A percentile compares a stretch with the other conserved stretches of the same genome.
These are phyloP conservation scores for Hypselothyrea guttata DNA, from an alignment of 2,888 invertebrate species.

Conservation along the genomic window DNA sequence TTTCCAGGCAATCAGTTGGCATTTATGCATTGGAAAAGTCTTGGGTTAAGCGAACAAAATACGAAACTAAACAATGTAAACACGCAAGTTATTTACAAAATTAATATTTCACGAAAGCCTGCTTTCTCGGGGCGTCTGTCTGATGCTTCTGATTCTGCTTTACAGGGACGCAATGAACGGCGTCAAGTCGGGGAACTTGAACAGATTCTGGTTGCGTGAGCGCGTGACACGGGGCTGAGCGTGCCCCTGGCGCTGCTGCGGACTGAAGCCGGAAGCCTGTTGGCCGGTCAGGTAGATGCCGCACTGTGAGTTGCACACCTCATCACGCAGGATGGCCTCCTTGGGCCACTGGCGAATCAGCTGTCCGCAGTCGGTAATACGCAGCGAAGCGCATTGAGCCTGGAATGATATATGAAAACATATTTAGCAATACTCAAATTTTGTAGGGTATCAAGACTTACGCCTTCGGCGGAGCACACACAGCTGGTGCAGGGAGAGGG, in stretches of 20 bases:
- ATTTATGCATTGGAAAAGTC: constrained; percentile 53
- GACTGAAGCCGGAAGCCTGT: constrained; percentile 72
- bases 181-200: constrained; percentile 90
- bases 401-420: constrained; percentile 77
- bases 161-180: constrained; percentile 82
- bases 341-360: constrained; percentile 91
- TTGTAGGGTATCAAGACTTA: too few relatives aligned
- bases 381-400: constrained; percentile 94
- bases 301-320: constrained; percentile 95
- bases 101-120: constrained; percentile 45
- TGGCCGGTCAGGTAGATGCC: constrained; percentile 86
- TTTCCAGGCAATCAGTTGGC: too few relatives aligned
- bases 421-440: background rate
- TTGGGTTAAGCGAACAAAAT: constrained; percentile 51
- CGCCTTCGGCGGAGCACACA: constrained; percentile 92
- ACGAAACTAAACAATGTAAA: constrained; percentile 46
- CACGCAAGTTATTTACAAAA: constrained; percentile 60
- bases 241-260: constrained; percentile 78
- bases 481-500: constrained; percentile 96
- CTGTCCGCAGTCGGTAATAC: constrained; percentile 93
- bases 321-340: constrained; percentile 91
- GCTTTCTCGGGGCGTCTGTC: constrained; percentile 36
- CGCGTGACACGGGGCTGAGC: constrained; percentile 80
- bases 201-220: constrained; percentile 82
- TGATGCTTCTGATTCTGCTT: constrained; percentile 1